A percentile compares a stretch with the other conserved stretches of the same genome.
These are phyloP conservation scores for Choristoneura fumiferana DNA, from an alignment of 1,140 invertebrate genomes.

Conservation along the genomic window DNA sequence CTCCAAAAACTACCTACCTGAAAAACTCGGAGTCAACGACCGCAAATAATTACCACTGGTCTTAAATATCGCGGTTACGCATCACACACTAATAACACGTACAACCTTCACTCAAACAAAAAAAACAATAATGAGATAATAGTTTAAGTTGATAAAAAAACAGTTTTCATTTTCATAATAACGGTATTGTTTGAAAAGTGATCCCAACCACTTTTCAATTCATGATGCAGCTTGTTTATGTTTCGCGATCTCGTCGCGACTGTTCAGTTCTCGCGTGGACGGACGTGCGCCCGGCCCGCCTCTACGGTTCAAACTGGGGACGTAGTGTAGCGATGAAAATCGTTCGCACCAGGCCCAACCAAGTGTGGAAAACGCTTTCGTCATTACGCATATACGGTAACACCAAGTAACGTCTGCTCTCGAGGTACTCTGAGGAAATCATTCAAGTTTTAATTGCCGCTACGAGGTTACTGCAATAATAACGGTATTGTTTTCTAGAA, in stretches of 20 bases:
- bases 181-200: not conserved
- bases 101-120: too few relatives aligned
- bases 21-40: slow-evolving; percentile 12
- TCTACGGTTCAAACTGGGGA: slow-evolving; percentile 26
- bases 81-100: not conserved
- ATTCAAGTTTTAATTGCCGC: slow-evolving; percentile 14
- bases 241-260: slow-evolving; percentile 43
- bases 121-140: slow-evolving; percentile 2
- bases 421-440: slow-evolving; percentile 5
- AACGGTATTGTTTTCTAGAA: slow-evolving; percentile 7
- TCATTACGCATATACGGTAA: slow-evolving; percentile 24
- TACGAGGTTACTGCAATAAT: slow-evolving; percentile 14
- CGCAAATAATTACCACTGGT: slow-evolving; percentile 1
- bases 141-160: not conserved
- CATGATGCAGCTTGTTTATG: slow-evolving; percentile 8
- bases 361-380: slow-evolving; percentile 50
- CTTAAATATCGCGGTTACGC: not conserved
- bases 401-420: slow-evolving; percentile 18
- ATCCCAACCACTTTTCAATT: not conserved
- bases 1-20: slow-evolving; percentile 10
- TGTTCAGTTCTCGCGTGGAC: slow-evolving; percentile 34
- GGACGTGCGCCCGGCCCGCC: slow-evolving; percentile 23
- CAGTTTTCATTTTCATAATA: not conserved
- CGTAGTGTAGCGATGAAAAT: slow-evolving; percentile 41
- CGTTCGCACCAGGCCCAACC: slow-evolving; percentile 26